Percentiles rank a stretch among this genome's conserved stretches.
Conservation (phyloP, 2,113 vertebrate species). For the Engraulis encrasicolus region DNA sequence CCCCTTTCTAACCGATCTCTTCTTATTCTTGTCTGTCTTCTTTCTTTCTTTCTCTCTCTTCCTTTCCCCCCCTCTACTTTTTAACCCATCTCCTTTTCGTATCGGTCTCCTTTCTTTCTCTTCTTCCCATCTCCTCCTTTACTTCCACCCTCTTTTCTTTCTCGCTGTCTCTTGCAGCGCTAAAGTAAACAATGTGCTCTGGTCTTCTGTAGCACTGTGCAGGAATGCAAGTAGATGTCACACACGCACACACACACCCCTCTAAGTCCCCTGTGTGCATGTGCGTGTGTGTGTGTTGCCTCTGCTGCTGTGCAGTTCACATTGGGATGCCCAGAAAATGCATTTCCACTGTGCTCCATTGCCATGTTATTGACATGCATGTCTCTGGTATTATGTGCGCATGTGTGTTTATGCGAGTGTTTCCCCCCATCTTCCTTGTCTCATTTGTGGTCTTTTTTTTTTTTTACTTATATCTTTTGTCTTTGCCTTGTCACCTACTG, state of each 20-base stretch:
- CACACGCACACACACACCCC: too few relatives aligned
- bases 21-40: slow-evolving; percentile 16
- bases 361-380: neutral
- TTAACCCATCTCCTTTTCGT: too few relatives aligned
- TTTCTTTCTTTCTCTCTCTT: neutral
- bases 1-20: too few relatives aligned
- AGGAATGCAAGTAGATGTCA: slow-evolving; percentile 1
- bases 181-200: neutral
- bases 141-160: neutral
- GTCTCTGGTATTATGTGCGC: neutral
- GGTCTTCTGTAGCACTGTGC: neutral
- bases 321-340: neutral
- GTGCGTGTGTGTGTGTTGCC: too few relatives aligned
- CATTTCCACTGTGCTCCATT: neutral
- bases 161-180: neutral
- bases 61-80: neutral
- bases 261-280: too few relatives aligned
- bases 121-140: neutral
- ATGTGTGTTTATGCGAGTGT: neutral
- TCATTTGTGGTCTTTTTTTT: neutral
- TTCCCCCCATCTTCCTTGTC: too few relatives aligned
- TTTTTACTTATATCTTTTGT: neutral
- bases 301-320: neutral
- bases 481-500: too few relatives aligned
- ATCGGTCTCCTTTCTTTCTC: neutral